Evolutionary conservation across 2,113 vertebrate species (phyloP).

Genomic region (Phrynocephalus versicolor): DNA sequence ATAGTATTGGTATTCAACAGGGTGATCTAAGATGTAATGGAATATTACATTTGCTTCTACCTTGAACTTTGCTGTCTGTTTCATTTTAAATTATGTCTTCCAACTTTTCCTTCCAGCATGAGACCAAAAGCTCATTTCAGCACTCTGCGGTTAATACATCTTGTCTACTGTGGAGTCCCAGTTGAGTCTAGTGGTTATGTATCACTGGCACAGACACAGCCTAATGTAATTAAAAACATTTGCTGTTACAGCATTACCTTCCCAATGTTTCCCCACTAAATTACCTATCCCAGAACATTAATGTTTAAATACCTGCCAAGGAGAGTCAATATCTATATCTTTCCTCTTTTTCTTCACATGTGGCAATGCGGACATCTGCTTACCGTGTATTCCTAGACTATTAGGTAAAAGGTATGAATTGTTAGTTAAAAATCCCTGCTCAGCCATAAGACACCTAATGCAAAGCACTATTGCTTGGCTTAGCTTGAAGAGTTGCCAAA

Average conservation of each 20-base stretch:
- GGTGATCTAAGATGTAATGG: neutral
- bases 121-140: neutral
- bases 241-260: neutral
- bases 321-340: neutral
- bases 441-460: neutral
- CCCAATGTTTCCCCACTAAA: neutral
- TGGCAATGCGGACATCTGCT: neutral
- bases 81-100: neutral
- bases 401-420: neutral
- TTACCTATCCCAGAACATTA: neutral
- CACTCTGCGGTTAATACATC: neutral
- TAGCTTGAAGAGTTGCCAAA: neutral
- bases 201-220: neutral
- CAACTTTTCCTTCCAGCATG: neutral
- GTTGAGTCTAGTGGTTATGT: neutral
- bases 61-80: neutral
- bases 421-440: neutral
- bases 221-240: neutral
- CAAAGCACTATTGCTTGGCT: neutral
- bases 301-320: neutral
- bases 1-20: neutral
- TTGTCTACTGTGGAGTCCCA: conserved; percentile 8
- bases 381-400: neutral
- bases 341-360: neutral
- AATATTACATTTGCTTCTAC: neutral